Evolutionary conservation across 2,797 vertebrate species (phyloP).

Genomic region (Acanthurus tractus): DNA sequence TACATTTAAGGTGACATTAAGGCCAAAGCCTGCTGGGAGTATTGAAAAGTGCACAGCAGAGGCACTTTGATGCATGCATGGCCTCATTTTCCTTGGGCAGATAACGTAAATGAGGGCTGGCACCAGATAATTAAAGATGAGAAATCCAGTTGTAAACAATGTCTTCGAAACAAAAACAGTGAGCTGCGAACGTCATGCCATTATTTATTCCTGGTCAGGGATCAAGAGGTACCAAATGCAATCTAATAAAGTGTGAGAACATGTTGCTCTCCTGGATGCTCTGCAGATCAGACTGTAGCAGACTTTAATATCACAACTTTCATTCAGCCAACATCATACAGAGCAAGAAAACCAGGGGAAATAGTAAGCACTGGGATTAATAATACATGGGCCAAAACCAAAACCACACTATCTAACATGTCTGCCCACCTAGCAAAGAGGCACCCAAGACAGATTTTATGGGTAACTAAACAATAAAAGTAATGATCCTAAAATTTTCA

Average conservation of each 20-base stretch:
- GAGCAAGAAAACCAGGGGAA: constrained; percentile 14
- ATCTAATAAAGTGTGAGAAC: constrained; percentile 31
- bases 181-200: constrained; percentile 6
- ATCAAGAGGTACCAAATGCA: constrained; percentile 50
- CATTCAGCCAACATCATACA: constrained; percentile 9
- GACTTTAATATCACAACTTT: constrained; percentile 30
- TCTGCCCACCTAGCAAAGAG: background rate
- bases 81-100: constrained; percentile 65
- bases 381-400: constrained; percentile 22
- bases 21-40: constrained; percentile 63
- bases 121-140: constrained; percentile 70
- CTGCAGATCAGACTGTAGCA: constrained; percentile 16
- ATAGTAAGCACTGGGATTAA: constrained; percentile 27
- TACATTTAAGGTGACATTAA: constrained; percentile 65
- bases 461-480: constrained; percentile 37
- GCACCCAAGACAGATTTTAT: constrained; percentile 35
- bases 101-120: constrained; percentile 66
- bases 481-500: constrained; percentile 27
- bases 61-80: constrained; percentile 56
- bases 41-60: constrained; percentile 53
- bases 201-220: constrained; percentile 47
- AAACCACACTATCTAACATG: constrained; percentile 11
- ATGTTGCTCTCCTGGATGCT: constrained; percentile 19
- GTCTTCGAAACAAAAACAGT: constrained; percentile 48
- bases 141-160: constrained; percentile 64